Base-by-base conservation (phyloP, 2,888 invertebrate genomes). In the Osmoderma eremita region DNA sequence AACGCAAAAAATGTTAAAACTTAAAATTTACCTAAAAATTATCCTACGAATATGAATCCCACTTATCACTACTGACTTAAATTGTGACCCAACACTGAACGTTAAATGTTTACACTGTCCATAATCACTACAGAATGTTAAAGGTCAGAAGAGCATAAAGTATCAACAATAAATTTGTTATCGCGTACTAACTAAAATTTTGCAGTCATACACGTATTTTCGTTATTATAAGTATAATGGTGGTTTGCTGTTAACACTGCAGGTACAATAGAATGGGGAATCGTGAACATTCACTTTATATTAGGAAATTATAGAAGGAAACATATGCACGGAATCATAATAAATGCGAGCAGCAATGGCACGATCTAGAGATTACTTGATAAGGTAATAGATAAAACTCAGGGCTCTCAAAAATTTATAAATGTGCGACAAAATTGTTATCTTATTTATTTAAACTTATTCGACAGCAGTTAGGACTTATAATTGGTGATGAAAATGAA, bases 121-220 rank as follows among this genome's bases (percentile, higher is more conserved):
- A 58, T 66, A 66, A 66, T 61, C 63, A 15, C 18, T 13, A 22
- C 20, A 42, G 30, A 54, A 61, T 68, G 64, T 61, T 65, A 68
- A 68, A 68, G 68, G 68, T 68, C 58, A 68, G 22, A 65, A 64
- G 51, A 62, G 51, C 51, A 58, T 12, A 61, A 65, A 56, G 53
- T 38, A 68, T 68, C 68, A 68, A 51, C 51, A 64, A 51, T 61
- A 51, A 38, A 50, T 48, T 12, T 36, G 30, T 41, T 61, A 58
- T 61, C 39, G 13, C 48, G 30, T n/a, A 41, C 36, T 18, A 64
- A 41, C 10, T 30, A 10, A 17, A 30, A 61, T 45, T 45, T 61
- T 45, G 58, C 42, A 13, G 45, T n/a, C 20, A 18, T 48, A 30
- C 30, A 6, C 30, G 30, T 30, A 30, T 30, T 20, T 30, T 4